Evolutionary conservation across 2,113 vertebrate genomes (phyloP), one percentile per base, ranked within the genome.

Genomic region (Xenopus borealis): DNA sequence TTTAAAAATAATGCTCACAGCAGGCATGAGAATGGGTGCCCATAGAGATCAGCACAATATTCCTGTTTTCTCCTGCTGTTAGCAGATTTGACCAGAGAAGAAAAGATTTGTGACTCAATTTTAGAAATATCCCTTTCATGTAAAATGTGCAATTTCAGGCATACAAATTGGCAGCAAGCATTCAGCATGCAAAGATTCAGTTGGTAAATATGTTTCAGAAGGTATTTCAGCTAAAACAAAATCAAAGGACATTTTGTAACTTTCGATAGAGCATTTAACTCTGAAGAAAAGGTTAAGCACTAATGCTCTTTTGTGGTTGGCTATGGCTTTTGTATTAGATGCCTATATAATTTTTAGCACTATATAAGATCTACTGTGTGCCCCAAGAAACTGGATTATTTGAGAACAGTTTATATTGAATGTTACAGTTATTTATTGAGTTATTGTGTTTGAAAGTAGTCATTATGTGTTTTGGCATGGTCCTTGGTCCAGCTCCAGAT

Each of bases 61-160:
- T 66, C n/a, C 27, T 12, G 40, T 66, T 45, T 66, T 12, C 30
- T 73, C 33, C 30, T 57, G 30, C 30, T 58, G 14, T 19, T n/a
- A 73, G 44, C 33, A 58, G 50, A 58, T 66, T 46, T 65, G 72
- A 55, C 50, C 62, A 72, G 16, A 57, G 47, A 66, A 66, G 46
- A 73, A 65, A 73, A 73, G 52, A 66, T 53, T 3, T 64, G 70
- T 47, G 57, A 71, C 69, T 45, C 62, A 3, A 23, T 47, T 71
- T 71, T 62, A 71, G 69, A 71, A 71, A 44, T 19, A 23, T 62
- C 19, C 50, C 66, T 73, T 73, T 73, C 7, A 58, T 73, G n/a
- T 73, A 66, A 73, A 73, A 73, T 58, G 23, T 27, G 23, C 23
- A 27, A 27, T 27, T 27, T 27, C 23, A 27, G 52, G 47, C 23